Evolutionary conservation across 2,888 invertebrate species (phyloP).

Genomic region (Ellobium chinense): DNA sequence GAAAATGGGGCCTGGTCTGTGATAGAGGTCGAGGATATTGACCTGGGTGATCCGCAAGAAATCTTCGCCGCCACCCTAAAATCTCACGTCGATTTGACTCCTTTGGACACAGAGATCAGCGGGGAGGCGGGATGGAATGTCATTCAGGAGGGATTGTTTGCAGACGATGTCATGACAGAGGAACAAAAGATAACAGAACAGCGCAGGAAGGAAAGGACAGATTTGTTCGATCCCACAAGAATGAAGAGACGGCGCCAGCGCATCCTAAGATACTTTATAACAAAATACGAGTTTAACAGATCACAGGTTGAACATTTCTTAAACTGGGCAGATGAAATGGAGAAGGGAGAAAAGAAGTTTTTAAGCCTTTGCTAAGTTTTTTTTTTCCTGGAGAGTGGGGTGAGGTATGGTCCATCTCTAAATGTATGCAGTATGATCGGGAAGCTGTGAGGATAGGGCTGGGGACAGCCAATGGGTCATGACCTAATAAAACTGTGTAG

Average conservation of each 20-base stretch:
- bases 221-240: constrained; percentile 30
- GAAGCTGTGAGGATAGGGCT: too few relatives aligned
- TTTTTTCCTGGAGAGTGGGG: too few relatives aligned
- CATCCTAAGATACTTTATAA: constrained; percentile 42
- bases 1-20: constrained; percentile 54
- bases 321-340: constrained; percentile 45
- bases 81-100: not conserved
- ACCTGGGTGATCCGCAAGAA: constrained; percentile 38
- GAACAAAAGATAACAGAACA: constrained; percentile 38
- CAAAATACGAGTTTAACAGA: constrained; percentile 14
- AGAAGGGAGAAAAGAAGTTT: constrained; percentile 32
- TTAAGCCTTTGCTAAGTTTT: constrained; percentile 23
- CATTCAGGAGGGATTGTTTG: constrained; percentile 35
- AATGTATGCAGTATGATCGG: too few relatives aligned
- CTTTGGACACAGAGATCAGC: constrained; percentile 31
- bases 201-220: constrained; percentile 25
- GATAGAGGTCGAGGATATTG: constrained; percentile 14
- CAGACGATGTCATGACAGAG: constrained; percentile 46
- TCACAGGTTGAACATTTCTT: constrained; percentile 30
- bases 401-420: too few relatives aligned
- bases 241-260: constrained; percentile 44
- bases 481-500: too few relatives aligned
- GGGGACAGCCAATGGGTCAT: too few relatives aligned
- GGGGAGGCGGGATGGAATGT: constrained; percentile 49
- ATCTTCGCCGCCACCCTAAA: constrained; percentile 20